Base-by-base conservation (phyloP, 2,888 invertebrate genomes). In the Drosophila rubida region DNA sequence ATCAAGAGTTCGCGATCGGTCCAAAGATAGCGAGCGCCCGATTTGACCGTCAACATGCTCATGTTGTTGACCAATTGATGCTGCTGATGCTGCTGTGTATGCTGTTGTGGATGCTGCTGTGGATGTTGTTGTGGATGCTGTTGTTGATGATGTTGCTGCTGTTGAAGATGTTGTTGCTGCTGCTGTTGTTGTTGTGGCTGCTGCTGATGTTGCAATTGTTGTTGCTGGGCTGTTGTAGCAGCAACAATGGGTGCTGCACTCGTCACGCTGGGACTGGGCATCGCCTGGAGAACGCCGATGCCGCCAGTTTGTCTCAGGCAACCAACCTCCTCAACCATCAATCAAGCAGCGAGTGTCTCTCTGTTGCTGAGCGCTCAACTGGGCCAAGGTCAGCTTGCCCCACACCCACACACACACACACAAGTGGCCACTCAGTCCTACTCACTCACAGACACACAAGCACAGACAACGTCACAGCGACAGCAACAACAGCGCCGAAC, bases 1-100 rank as follows among this genome's bases (percentile, higher is more conserved):
- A 90, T 90, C 2, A 90, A 14, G 1, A 88, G 73, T 55, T 90
- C 90, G 16, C 89, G 79, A 48, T 90, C 88, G 0, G 89, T 88
- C 90, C 90, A 90, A 0, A 89, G 59, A 58, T 90, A 90, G 16
- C 88, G 82, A 1, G 44, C 27, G 4, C 49, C 57, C 49, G 32
- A 32, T 32, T 87, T 84, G 0, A 87, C 59, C 16, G 49, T 74
- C 14, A 84, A n/a, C 69, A 84, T 35, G 61, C 83, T 82, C 88
- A 84, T 87, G 44, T 79, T 75, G 61, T 44, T 69, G 27, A 66
- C 32, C 37, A 79, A 16, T 35, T 74, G 70, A 49, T 75, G 71
- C 2, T 42, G 59, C 23, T 48, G 71, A 0, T 60, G 75, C 0
- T 73, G 75, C 3, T 63, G 60, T 0, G 54, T 64, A 0, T 44